Conservation (phyloP, 2,797 vertebrate genomes). For the Neostethus bicornis region DNA sequence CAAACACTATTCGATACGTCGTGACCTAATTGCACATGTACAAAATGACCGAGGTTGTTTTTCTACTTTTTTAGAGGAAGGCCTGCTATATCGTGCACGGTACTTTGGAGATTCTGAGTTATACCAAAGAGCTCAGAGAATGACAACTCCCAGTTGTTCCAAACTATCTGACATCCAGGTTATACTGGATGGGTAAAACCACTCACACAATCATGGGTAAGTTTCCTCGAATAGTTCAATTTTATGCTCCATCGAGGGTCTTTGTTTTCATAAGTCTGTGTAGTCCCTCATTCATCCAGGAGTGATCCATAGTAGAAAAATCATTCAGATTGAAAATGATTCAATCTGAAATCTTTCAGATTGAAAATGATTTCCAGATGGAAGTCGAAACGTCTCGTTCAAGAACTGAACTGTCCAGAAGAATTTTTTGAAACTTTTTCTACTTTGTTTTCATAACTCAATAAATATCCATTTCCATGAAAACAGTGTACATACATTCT, state of each 20-base stretch:
- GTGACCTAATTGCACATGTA: neutral
- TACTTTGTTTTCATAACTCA: no score
- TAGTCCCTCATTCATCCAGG: no score
- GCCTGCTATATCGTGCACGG: slow-evolving; percentile 94
- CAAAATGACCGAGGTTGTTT: neutral
- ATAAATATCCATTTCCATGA: no score
- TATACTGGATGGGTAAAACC: slow-evolving; percentile 88
- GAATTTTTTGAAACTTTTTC: no score
- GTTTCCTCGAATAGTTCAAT: slow-evolving; percentile 11
- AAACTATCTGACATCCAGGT: slow-evolving; percentile 96
- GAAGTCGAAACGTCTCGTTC: no score
- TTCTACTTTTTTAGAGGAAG: slow-evolving; percentile 89
- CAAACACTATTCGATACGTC: neutral
- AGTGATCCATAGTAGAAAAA: no score
- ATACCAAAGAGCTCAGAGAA: slow-evolving; percentile 94
- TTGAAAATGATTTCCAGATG: no score
- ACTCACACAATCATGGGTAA: slow-evolving; percentile 53
- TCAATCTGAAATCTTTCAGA: no score
- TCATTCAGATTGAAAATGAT: no score
- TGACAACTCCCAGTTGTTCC: slow-evolving; percentile 96
- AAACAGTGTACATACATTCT: no score
- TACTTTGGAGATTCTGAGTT: slow-evolving; percentile 94
- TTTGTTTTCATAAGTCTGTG: no score
- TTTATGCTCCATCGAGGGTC: neutral
- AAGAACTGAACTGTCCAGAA: no score